Evolutionary conservation across 1,140 invertebrate genomes (phyloP).

Genomic region (Eupristina koningsbergeri): DNA sequence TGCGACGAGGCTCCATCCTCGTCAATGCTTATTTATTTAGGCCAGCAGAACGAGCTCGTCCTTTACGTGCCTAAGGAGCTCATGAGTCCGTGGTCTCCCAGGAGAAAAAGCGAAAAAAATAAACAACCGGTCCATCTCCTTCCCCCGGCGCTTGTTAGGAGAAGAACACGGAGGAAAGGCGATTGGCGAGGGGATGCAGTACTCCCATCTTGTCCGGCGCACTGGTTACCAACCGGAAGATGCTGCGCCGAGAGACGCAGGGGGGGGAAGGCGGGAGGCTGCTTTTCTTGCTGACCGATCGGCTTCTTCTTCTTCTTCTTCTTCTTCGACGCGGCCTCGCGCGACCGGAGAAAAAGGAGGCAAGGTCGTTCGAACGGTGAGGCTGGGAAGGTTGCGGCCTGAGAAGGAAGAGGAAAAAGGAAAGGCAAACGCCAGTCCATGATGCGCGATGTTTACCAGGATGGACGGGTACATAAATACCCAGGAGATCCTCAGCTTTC

Average conservation of each 20-base stretch:
- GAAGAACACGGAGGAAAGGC: background rate
- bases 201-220: background rate
- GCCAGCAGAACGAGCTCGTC: background rate
- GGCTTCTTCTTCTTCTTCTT: background rate
- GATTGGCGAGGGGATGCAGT: slow-evolving; percentile 9
- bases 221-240: slow-evolving; percentile 19
- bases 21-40: slow-evolving; percentile 2
- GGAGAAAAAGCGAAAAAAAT: background rate
- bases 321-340: background rate
- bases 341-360: slow-evolving; percentile 9
- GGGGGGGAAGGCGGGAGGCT: background rate
- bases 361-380: slow-evolving; percentile 14
- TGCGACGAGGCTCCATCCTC: slow-evolving; percentile 1
- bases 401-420: background rate
- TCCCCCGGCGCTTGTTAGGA: background rate
- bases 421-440: background rate
- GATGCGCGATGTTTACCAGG: background rate
- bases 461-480: background rate
- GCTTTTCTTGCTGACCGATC: background rate
- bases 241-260: background rate
- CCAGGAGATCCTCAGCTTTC: background rate
- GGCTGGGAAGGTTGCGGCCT: too few species aligned
- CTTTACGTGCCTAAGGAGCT: background rate
- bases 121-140: slow-evolving; percentile 19
- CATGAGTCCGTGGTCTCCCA: background rate